These are phyloP conservation scores for Pristis pectinata DNA, from an alignment of 2,797 vertebrate genomes.

Conservation along the genomic window DNA sequence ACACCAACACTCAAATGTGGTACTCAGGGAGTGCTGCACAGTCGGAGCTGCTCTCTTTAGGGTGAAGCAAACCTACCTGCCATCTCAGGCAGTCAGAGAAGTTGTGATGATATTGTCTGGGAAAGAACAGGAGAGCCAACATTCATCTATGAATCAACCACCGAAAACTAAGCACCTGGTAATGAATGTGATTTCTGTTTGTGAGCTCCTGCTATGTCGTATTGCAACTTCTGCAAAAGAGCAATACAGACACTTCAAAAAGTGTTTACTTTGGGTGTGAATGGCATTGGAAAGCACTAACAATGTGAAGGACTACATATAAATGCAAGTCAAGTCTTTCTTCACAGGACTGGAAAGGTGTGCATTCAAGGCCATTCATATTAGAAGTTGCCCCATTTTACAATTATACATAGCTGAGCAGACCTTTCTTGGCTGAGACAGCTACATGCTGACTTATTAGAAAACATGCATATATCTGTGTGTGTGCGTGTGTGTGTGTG, in stretches of 20 bases:
- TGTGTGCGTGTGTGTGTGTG: too few species aligned
- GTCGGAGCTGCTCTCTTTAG: too few species aligned
- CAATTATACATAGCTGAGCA: neutral
- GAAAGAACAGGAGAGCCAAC: neutral
- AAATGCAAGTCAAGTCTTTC: neutral
- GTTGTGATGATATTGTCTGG: too few species aligned
- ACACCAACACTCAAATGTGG: too few species aligned
- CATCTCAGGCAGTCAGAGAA: too few species aligned
- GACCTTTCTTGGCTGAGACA: neutral
- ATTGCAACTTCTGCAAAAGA: neutral
- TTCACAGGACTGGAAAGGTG: neutral
- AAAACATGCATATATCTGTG: neutral
- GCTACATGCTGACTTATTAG: neutral
- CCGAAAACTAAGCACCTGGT: neutral
- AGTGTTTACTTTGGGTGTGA: neutral
- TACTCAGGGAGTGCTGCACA: too few species aligned
- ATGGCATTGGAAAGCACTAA: too few species aligned
- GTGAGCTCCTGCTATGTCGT: neutral
- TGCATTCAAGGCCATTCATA: neutral
- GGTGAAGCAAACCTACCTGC: too few species aligned
- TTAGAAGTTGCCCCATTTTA: neutral
- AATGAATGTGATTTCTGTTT: neutral
- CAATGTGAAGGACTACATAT: too few species aligned
- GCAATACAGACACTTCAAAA: neutral
- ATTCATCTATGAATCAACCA: neutral